Percentiles rank a stretch among this genome's conserved stretches.
Evolutionary conservation across 2,113 vertebrate species (phyloP).

Genomic region (Mustela lutreola): DNA sequence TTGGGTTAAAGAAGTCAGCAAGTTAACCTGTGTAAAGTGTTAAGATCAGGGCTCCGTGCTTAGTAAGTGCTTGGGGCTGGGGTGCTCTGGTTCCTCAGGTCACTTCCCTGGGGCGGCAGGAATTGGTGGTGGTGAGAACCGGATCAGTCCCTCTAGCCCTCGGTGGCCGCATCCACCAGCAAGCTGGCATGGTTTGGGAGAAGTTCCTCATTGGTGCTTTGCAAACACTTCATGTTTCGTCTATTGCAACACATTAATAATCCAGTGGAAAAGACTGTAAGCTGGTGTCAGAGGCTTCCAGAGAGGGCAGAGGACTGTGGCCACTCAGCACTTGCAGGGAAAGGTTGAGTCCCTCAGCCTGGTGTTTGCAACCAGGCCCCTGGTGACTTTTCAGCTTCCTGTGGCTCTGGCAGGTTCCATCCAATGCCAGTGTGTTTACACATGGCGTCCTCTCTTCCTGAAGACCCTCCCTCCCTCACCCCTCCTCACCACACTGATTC

Average conservation of each 20-base stretch:
- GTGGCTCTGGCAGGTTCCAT: not conserved
- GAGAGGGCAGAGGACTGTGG: not conserved
- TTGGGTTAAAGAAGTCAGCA: not conserved
- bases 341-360: not conserved
- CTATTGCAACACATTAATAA: not conserved
- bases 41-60: not conserved
- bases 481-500: not conserved
- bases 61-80: rapidly evolving
- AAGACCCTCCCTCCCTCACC: not conserved
- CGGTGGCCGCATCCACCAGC: not conserved
- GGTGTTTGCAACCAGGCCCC: not conserved
- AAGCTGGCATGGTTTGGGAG: not conserved
- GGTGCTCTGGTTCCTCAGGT: not conserved
- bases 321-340: not conserved
- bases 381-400: not conserved
- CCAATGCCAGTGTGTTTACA: not conserved
- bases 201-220: not conserved
- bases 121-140: not conserved
- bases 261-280: not conserved
- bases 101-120: not conserved
- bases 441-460: not conserved
- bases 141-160: not conserved
- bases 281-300: not conserved
- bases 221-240: not conserved
- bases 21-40: not conserved